Conservation (phyloP, 2,113 vertebrate species). For the Ondatra zibethicus region DNA sequence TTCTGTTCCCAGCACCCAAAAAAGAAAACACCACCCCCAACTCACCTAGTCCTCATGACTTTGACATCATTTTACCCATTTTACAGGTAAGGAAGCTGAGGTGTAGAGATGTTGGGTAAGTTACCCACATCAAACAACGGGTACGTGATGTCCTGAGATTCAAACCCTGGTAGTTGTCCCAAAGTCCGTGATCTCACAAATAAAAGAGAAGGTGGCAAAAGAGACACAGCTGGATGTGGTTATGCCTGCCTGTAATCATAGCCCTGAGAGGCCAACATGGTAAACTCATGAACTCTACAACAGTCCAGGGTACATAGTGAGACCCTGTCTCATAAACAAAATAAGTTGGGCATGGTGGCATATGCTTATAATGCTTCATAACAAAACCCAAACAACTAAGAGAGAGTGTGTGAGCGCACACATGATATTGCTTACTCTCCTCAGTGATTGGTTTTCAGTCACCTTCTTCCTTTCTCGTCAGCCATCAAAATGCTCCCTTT, state of each 20-base stretch:
- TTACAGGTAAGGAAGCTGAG: slow-evolving; percentile 9
- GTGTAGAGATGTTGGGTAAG: not conserved
- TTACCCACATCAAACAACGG: not conserved
- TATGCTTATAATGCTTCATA: not conserved
- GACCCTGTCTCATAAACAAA: not conserved
- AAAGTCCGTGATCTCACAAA: not conserved
- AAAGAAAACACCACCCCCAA: no score
- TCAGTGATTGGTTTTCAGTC: not conserved
- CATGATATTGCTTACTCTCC: not conserved
- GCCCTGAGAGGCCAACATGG: not conserved
- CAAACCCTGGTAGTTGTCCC: not conserved
- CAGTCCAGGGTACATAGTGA: not conserved
- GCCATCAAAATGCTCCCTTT: slow-evolving; percentile 10
- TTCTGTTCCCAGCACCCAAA: not conserved
- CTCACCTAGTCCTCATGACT: not conserved
- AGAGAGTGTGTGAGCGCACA: not conserved
- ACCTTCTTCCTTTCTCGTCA: not conserved
- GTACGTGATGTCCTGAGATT: not conserved
- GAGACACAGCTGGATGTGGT: not conserved
- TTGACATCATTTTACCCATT: not conserved
- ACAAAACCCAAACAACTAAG: not conserved
- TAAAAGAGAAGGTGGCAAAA: not conserved
- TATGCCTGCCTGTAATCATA: not conserved
- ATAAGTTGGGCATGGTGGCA: not conserved
- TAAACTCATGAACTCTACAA: not conserved